These are phyloP conservation scores for Patiria pectinifera DNA, from an alignment of 53 echinoderm and acorn worm genomes.

Conservation along the genomic window DNA sequence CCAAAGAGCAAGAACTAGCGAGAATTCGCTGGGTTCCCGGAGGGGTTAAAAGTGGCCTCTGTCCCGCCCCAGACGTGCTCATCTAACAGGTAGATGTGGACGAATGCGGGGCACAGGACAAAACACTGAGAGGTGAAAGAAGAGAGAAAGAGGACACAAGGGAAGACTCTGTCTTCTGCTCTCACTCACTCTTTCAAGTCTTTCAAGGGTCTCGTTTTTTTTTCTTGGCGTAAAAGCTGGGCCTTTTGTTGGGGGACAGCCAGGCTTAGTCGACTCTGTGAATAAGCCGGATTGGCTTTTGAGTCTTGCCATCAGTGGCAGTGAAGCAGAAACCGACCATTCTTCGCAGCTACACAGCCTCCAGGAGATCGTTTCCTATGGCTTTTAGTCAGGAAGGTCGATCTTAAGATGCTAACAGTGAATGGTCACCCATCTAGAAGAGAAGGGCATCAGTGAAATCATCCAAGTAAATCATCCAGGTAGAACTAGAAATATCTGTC, in stretches of 20 bases:
- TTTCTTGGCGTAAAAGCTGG: background rate
- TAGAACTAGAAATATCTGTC: too few relatives aligned
- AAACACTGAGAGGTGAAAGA: background rate
- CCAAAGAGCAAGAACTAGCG: background rate
- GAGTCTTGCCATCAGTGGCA: conserved; percentile 26
- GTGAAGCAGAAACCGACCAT: conserved; percentile 35
- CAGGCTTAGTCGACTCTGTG: background rate
- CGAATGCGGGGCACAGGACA: conserved; percentile 10
- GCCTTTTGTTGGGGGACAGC: conserved; percentile 27
- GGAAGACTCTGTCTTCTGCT: conserved; percentile 18
- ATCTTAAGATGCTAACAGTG: background rate
- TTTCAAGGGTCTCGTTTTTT: conserved; percentile 39
- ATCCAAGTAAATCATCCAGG: too few relatives aligned
- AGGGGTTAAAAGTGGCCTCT: too few relatives aligned
- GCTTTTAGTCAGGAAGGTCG: background rate
- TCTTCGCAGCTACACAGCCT: background rate
- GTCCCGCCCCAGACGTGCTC: conserved; percentile 10
- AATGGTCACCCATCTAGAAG: background rate
- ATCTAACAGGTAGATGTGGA: background rate
- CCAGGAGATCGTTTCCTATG: background rate
- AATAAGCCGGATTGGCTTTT: conserved; percentile 37
- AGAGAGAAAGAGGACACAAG: background rate
- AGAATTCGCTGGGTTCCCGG: too few relatives aligned
- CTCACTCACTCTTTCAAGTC: background rate
- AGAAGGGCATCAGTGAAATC: background rate